Evolutionary conservation across 2,888 invertebrate species (phyloP).

Genomic region (Erebia aethiops): DNA sequence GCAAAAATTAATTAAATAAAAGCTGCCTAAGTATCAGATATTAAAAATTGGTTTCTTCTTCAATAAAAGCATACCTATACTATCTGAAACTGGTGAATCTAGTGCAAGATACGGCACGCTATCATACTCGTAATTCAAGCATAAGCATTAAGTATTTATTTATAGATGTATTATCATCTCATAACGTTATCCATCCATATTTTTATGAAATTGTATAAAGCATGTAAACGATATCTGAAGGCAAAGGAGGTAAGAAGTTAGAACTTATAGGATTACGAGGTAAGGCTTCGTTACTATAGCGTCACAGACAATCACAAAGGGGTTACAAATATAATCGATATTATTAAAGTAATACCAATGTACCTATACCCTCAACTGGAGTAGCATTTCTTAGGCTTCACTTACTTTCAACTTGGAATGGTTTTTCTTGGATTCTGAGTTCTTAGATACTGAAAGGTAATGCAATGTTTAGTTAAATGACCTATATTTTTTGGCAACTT

Average conservation of each 20-base stretch:
- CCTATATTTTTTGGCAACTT: too few species aligned
- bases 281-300: conserved; percentile 29
- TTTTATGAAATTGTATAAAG: neutral
- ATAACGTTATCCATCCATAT: neutral
- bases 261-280: conserved; percentile 8
- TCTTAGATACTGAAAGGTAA: too few species aligned
- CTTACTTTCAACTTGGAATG: conserved; percentile 1
- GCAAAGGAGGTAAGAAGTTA: conserved; percentile 1
- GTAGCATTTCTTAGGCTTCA: conserved; percentile 31
- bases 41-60: too few species aligned
- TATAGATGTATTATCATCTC: neutral
- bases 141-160: too few species aligned
- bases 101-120: too few species aligned
- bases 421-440: neutral
- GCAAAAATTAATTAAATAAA: too few species aligned
- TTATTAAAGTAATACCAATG: neutral
- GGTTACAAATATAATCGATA: conserved; percentile 23
- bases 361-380: neutral
- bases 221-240: neutral
- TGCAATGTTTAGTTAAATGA: too few species aligned
- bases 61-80: too few species aligned
- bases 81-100: too few species aligned
- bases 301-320: conserved; percentile 27
- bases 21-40: too few species aligned
- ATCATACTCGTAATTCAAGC: too few species aligned